Evolutionary conservation across 2,888 invertebrate genomes (phyloP).

Genomic region (Balanococcus diminutus): DNA sequence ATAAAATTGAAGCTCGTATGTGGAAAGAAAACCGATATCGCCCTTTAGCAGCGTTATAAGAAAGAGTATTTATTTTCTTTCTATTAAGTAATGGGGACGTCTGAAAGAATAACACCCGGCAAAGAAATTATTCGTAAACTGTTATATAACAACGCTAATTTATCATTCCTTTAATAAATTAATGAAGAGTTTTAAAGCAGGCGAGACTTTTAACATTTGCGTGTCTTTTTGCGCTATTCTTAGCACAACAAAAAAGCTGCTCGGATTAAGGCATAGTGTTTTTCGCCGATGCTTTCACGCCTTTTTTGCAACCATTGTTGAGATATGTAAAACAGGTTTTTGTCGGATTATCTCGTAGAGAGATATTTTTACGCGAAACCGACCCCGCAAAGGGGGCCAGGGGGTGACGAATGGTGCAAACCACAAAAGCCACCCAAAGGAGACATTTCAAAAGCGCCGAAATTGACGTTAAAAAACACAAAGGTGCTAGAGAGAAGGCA

Average conservation of each 20-base stretch:
- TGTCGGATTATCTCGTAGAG: conserved; percentile 23
- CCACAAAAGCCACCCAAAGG: neutral
- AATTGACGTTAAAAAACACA: neutral
- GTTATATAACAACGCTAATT: conserved; percentile 51
- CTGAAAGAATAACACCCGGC: conserved; percentile 40
- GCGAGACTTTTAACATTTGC: conserved; percentile 38
- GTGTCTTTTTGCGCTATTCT: conserved; percentile 47
- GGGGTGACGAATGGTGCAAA: neutral
- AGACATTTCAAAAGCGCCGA: neutral
- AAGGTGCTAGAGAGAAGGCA: neutral
- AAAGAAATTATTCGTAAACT: conserved; percentile 48
- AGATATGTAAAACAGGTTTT: conserved; percentile 42
- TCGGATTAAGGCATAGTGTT: conserved; percentile 49
- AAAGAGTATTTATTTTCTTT: conserved; percentile 43
- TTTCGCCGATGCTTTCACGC: conserved; percentile 31
- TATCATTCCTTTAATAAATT: conserved; percentile 55
- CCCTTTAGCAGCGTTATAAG: neutral
- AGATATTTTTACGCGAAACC: neutral
- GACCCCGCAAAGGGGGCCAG: neutral
- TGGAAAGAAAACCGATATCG: conserved; percentile 34
- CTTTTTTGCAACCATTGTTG: conserved; percentile 19
- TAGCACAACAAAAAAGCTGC: conserved; percentile 45
- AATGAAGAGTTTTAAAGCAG: conserved; percentile 54
- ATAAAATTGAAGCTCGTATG: neutral
- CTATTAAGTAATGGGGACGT: neutral